Base-by-base conservation (phyloP, 2,113 vertebrate species). In the Toxostoma redivivum region DNA sequence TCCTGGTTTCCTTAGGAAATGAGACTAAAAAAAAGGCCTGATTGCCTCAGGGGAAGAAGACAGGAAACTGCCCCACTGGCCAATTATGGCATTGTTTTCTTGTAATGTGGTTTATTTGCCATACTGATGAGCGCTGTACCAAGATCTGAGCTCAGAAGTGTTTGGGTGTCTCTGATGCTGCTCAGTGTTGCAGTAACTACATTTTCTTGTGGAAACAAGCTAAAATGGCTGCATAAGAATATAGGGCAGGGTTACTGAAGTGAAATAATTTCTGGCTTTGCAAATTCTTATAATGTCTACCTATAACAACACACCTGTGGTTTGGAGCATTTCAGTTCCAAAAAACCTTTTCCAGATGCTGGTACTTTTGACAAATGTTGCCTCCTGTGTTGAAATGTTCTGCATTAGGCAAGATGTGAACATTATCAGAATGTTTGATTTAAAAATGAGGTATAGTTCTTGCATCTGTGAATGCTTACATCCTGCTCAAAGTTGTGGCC, bases 1-100 rank as follows among this genome's bases (percentile, higher is more conserved):
- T 94, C 88, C 92, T 92, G 5, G 5, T 96, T 96, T 97, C 96
- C 96, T 95, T 96, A 97, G 95, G 96, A 97, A 97, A 94, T 92
- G 96, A 94, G 91, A 77, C 94, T 53, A 13, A 50, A 90, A 96
- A 94, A 93, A 58, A 78, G 20, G 35, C 60, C 85, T 94, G 82
- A 84, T 90, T 94, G 92, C 90, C 80, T 95, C 92, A 92, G 88
- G 93, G 96, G 93, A 96, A 94, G 96, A 96, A 86, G 93, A 90
- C 92, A 90, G 95, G 96, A 97, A 96, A 78, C 95, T 92, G 86
- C 65, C 65, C 93, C 95, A 64, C 85, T 92, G 90, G 80, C 94
- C 95, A 94, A 61, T 94, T 95, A 90, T 88, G 94, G 90, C 92
- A 81, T 97, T 96, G 93, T 96, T 97, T 96, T 96, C 82, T 94